These are phyloP conservation scores for Physocephala rufipes DNA, from an alignment of 2,888 invertebrate genomes.

Conservation along the genomic window DNA sequence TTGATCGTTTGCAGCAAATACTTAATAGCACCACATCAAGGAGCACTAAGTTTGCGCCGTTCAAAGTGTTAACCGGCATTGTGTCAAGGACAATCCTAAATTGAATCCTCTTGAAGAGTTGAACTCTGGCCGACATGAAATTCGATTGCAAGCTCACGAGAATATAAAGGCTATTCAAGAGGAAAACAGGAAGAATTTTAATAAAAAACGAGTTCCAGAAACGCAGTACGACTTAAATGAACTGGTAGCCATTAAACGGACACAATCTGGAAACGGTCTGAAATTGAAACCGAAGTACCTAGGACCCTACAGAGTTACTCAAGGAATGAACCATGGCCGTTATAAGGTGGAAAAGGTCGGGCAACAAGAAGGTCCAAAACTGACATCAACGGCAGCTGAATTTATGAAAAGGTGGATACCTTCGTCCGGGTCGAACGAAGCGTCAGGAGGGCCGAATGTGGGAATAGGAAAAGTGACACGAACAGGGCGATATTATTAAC, in stretches of 20 bases:
- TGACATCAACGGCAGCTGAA: conserved; percentile 6
- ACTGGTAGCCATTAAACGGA: conserved; percentile 12
- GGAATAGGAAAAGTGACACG: conserved; percentile 3
- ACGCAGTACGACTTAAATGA: neutral
- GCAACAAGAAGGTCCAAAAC: conserved; percentile 11
- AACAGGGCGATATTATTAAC: neutral
- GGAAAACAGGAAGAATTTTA: neutral
- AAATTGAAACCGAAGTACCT: conserved; percentile 1
- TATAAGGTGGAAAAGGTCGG: conserved; percentile 3
- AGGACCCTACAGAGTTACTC: neutral
- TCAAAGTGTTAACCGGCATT: neutral
- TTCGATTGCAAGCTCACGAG: neutral
- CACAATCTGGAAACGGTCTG: neutral
- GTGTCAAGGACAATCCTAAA: neutral
- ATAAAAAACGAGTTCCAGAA: neutral
- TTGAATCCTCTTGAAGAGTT: neutral
- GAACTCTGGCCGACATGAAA: neutral
- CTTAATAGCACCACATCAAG: conserved; percentile 16
- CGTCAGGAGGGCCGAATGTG: conserved; percentile 16
- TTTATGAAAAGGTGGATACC: conserved; percentile 3
- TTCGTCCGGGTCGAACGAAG: conserved; percentile 12
- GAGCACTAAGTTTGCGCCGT: neutral
- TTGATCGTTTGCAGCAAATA: conserved; percentile 35
- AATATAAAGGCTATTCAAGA: neutral
- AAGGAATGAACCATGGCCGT: neutral